Conservation (phyloP, 2,797 vertebrate species). For the Hyperoplus lanceolatus region DNA sequence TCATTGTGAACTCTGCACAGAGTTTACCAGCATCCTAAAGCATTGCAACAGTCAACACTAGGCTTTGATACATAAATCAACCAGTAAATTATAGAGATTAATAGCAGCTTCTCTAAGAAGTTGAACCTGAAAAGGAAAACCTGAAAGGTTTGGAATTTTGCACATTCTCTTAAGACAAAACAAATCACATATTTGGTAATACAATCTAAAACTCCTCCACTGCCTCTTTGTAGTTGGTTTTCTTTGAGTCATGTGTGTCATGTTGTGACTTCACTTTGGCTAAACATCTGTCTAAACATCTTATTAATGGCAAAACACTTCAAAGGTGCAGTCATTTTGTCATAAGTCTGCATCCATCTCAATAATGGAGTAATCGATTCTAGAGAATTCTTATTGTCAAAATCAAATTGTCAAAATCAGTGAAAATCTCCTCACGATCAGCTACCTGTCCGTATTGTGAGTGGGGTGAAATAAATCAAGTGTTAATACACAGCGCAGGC, state of each 20-base stretch:
- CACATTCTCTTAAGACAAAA: conserved; percentile 36
- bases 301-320: neutral
- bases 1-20: conserved; percentile 57
- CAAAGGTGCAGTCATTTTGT: too few species aligned
- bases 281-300: neutral
- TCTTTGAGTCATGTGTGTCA: neutral
- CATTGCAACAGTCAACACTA: conserved; percentile 70
- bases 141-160: conserved; percentile 29
- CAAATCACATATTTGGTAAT: conserved; percentile 46
- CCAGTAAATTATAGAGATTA: conserved; percentile 77
- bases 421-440: too few species aligned
- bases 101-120: conserved; percentile 48
- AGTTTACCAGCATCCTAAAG: conserved; percentile 28
- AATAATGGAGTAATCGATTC: too few species aligned
- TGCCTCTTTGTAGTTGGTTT: neutral
- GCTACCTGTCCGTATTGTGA: too few species aligned
- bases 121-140: conserved; percentile 59
- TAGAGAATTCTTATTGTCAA: too few species aligned
- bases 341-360: too few species aligned
- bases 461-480: too few species aligned
- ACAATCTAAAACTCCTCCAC: conserved; percentile 25
- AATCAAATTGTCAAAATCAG: too few species aligned
- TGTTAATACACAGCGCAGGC: too few species aligned
- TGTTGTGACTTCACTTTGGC: too few species aligned
- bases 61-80: conserved; percentile 74